Base-by-base conservation (phyloP, 2,888 invertebrate genomes). In the Drosophila putrida region DNA sequence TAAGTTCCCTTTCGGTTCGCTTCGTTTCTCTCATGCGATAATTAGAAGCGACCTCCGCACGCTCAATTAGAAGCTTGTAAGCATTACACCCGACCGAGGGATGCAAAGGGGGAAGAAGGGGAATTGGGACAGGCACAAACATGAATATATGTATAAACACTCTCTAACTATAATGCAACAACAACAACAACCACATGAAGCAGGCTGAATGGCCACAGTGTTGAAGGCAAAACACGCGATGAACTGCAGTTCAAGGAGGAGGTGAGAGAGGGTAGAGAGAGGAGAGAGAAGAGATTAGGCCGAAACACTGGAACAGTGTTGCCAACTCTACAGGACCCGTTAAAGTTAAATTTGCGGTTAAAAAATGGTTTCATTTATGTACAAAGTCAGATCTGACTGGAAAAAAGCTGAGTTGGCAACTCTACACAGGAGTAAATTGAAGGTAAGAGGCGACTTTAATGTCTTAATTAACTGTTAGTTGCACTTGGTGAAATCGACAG, bases 1-100 rank as follows among this genome's bases (percentile, higher is more conserved):
- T 73, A 49, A 31, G 62, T 46, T 64, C 35, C 38, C 25, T 53
- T 69, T 64, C 35, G 43, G 35, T 53, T 69, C 55, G 49, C 44
- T 53, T 71, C 58, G 64, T 63, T 61, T 73, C 62, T 55, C 68
- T 67, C 65, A 66, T 62, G 82, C 80, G 75, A 82, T 88, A 86
- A 88, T 86, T 89, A 89, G 78, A 88, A 84, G 76, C 73, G 68
- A 76, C 80, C 77, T 77, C 77, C 75, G 71, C 82, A 83, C 87
- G 85, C 83, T 88, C 89, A 88, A 88, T 89, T 87, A 86, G 87
- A 80, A 77, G 77, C 80, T 80, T 78, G 79, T 82, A 71, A 78
- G 78, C 77, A 54, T 51, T 66, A 71, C 36, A 35, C 50, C 2
- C 11, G 3, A 9, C 44, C 8, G 25, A 43, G 39, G 31, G 8